Percentiles rank a stretch among this genome's conserved stretches.
Conservation (phyloP, 2,888 invertebrate genomes). For the Drosophila meridionalis region DNA sequence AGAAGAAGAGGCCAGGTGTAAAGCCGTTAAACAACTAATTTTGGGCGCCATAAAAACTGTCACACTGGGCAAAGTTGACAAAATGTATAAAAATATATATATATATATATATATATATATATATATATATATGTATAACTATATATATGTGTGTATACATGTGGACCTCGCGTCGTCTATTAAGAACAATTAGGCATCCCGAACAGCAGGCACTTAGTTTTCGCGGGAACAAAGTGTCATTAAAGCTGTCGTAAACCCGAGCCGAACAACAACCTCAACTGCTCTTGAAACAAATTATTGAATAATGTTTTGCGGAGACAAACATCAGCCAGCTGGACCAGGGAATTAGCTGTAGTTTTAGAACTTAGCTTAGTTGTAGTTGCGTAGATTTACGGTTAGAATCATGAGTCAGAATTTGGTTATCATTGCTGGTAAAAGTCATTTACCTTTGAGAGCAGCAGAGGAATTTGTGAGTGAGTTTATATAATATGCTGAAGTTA, state of each 20-base stretch:
- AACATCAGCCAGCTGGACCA: slow-evolving; percentile 1
- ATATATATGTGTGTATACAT: background rate
- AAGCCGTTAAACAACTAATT: slow-evolving; percentile 44
- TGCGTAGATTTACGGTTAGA: slow-evolving; percentile 38
- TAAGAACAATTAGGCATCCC: slow-evolving; percentile 1
- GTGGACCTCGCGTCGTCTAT: slow-evolving; percentile 1
- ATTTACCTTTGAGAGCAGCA: slow-evolving; percentile 1
- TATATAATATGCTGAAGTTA: background rate
- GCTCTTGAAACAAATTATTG: slow-evolving; percentile 54
- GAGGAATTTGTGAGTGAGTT: background rate
- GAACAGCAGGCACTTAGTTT: slow-evolving; percentile 32
- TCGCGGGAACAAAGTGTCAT: slow-evolving; percentile 57
- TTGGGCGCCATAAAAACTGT: slow-evolving; percentile 5
- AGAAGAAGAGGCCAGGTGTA: slow-evolving; percentile 24
- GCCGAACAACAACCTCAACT: slow-evolving; percentile 30
- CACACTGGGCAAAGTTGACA: slow-evolving; percentile 13
- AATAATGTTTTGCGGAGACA: slow-evolving; percentile 38
- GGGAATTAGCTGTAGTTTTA: slow-evolving; percentile 14
- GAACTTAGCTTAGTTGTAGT: slow-evolving; percentile 7
- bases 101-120: background rate
- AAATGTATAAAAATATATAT: background rate
- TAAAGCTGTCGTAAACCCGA: slow-evolving; percentile 52
- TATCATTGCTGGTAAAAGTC: slow-evolving; percentile 5
- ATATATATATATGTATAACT: background rate
- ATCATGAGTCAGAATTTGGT: slow-evolving; percentile 22